Conservation (phyloP, 2,888 invertebrate genomes). For the Trimorus sp. region DNA sequence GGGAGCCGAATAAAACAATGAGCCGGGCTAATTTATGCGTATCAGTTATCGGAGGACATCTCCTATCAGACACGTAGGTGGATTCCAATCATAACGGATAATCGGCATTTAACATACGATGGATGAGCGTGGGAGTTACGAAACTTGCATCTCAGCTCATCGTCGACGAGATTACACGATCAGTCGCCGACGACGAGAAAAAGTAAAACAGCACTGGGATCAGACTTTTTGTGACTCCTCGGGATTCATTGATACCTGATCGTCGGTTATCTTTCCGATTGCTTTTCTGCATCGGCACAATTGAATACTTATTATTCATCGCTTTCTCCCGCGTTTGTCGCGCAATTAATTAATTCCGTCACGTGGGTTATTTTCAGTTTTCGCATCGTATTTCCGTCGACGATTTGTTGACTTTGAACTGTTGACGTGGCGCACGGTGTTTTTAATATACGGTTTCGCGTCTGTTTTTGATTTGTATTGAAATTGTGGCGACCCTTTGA, state of each 20-base stretch:
- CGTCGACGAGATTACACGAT: slow-evolving; percentile 51
- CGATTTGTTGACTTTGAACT: no score
- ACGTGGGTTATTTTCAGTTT: background rate
- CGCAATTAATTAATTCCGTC: background rate
- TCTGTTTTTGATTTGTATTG: slow-evolving; percentile 18
- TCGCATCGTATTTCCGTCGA: no score
- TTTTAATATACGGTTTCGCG: background rate
- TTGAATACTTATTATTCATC: slow-evolving; percentile 1
- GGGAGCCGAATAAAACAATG: slow-evolving; percentile 46
- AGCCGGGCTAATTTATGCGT: slow-evolving; percentile 54
- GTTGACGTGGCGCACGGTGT: no score
- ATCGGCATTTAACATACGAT: slow-evolving; percentile 61
- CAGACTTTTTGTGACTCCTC: slow-evolving; percentile 31
- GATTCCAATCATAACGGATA: slow-evolving; percentile 65
- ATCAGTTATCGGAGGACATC: slow-evolving; percentile 58
- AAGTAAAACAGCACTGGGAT: slow-evolving; percentile 31
- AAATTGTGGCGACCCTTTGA: slow-evolving; percentile 23
- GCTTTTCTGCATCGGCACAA: background rate
- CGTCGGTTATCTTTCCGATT: slow-evolving; percentile 18
- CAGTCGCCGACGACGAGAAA: slow-evolving; percentile 36
- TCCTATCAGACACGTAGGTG: slow-evolving; percentile 55
- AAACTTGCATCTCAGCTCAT: slow-evolving; percentile 60
- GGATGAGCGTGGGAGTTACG: slow-evolving; percentile 62
- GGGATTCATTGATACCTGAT: slow-evolving; percentile 20
- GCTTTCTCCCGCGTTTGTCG: background rate